A percentile compares a stretch with the other conserved stretches of the same genome.
phyloP scores from a whole-genome alignment of 2,797 vertebrate genomes.

The Tokudaia muenninki region DNA sequence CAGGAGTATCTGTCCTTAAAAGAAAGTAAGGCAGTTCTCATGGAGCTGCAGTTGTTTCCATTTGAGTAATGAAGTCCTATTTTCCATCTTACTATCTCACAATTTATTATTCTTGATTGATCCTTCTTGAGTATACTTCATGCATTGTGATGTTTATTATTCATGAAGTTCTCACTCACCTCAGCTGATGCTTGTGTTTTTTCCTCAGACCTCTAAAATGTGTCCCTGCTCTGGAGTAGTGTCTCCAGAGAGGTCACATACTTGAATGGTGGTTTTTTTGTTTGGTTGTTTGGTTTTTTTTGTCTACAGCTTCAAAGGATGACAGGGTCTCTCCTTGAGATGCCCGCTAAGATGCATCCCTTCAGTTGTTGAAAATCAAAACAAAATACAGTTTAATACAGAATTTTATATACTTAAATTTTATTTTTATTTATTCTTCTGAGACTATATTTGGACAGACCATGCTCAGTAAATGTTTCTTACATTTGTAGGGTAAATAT shows the following conservation, averaged over 20 bases:
- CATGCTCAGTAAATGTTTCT: conserved; percentile 7
- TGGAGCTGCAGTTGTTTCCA: background rate
- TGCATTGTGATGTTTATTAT: background rate
- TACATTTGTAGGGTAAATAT: conserved; percentile 16
- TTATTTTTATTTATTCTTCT: conserved; percentile 43
- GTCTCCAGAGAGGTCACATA: background rate
- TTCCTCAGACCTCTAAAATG: background rate
- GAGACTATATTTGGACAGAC: conserved; percentile 31
- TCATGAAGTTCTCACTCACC: background rate
- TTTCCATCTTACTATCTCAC: background rate
- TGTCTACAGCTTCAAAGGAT: background rate
- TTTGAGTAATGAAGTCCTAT: background rate
- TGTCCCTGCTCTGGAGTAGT: background rate
- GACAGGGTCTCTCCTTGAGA: background rate
- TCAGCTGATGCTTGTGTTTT: background rate
- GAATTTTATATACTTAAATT: background rate
- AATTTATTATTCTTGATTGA: background rate
- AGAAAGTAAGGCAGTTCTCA: background rate
- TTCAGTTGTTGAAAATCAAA: background rate
- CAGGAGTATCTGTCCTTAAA: background rate
- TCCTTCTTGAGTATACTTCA: background rate
- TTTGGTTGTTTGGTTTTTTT: too few relatives aligned
- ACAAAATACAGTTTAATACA: conserved; percentile 26
- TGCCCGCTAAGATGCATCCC: background rate
- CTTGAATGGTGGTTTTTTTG: background rate